Percentiles rank a stretch among this genome's conserved stretches.
These are phyloP conservation scores for Pelobates cultripes DNA, from an alignment of 2,797 vertebrate genomes.

Conservation along the genomic window DNA sequence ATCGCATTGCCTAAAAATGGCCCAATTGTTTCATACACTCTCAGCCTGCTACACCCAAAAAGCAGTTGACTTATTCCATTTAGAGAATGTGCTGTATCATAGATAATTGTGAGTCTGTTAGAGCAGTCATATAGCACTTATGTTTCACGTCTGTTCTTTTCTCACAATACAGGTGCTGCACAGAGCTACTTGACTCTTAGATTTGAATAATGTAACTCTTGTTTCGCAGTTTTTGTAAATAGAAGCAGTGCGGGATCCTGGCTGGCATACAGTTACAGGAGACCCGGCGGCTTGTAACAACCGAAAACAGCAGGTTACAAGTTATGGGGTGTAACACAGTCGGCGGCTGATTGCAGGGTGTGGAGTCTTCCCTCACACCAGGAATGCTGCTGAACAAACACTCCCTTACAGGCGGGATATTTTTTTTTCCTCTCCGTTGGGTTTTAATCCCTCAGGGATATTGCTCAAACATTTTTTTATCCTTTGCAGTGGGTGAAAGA, in stretches of 20 bases:
- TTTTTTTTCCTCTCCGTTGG: constrained; percentile 51
- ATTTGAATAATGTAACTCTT: not conserved
- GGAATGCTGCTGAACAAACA: constrained; percentile 71
- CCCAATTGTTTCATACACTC: too few relatives aligned
- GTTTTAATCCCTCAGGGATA: constrained; percentile 52
- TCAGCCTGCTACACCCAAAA: too few relatives aligned
- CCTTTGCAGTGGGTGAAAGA: constrained; percentile 30
- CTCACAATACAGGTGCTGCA: too few relatives aligned
- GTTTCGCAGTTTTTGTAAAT: not conserved
- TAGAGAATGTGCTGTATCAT: too few relatives aligned
- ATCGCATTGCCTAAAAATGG: too few relatives aligned
- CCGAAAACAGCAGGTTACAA: constrained; percentile 18
- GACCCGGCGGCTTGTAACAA: not conserved
- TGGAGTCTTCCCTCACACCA: constrained; percentile 58
- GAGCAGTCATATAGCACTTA: too few relatives aligned
- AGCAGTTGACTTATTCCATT: too few relatives aligned
- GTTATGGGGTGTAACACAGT: not conserved
- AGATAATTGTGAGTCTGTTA: too few relatives aligned
- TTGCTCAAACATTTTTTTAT: constrained; percentile 37
- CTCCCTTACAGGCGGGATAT: constrained; percentile 59
- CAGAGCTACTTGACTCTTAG: not conserved
- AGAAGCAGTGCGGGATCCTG: not conserved
- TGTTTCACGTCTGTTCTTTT: too few relatives aligned
- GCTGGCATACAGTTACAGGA: not conserved
- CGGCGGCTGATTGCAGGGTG: constrained; percentile 55